Evolutionary conservation across 2,113 vertebrate genomes (phyloP).

Genomic region (Odontophorus gujanensis): DNA sequence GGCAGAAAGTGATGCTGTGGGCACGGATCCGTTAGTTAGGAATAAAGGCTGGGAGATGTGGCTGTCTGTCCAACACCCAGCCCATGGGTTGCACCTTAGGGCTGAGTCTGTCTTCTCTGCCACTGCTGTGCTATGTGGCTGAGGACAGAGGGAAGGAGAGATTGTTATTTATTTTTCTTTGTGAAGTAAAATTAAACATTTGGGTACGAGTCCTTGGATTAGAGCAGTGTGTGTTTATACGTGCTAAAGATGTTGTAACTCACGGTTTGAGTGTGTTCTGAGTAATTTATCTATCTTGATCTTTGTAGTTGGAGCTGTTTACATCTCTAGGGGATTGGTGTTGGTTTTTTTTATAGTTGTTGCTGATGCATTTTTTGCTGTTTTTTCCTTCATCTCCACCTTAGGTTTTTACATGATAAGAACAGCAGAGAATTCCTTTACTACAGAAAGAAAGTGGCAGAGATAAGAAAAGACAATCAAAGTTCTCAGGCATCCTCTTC

Average conservation of each 20-base stretch:
- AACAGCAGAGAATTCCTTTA: conserved; percentile 94
- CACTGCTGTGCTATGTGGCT: accelerated
- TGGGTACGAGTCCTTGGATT: background rate
- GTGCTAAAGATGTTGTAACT: background rate
- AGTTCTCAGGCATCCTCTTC: conserved; percentile 63
- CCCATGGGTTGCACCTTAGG: accelerated
- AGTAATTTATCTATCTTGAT: accelerated
- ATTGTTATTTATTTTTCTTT: background rate
- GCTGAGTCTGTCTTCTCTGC: background rate
- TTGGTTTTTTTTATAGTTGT: background rate
- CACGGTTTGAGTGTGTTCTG: background rate
- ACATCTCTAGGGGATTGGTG: background rate
- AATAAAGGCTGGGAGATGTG: background rate
- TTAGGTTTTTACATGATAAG: conserved; percentile 93
- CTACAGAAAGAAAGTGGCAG: conserved; percentile 94
- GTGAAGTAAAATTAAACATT: background rate
- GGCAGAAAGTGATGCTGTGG: background rate
- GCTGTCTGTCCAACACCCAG: background rate
- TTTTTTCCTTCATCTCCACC: background rate
- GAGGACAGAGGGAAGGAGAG: background rate
- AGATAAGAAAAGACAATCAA: conserved; percentile 81
- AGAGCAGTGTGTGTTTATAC: background rate
- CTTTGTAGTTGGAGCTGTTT: background rate
- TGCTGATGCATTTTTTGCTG: background rate
- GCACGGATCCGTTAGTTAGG: too few species aligned